Evolutionary conservation across 2,797 vertebrate genomes (phyloP), one percentile per base, ranked within the genome.

Genomic region (Myiotriccus ornatus): DNA sequence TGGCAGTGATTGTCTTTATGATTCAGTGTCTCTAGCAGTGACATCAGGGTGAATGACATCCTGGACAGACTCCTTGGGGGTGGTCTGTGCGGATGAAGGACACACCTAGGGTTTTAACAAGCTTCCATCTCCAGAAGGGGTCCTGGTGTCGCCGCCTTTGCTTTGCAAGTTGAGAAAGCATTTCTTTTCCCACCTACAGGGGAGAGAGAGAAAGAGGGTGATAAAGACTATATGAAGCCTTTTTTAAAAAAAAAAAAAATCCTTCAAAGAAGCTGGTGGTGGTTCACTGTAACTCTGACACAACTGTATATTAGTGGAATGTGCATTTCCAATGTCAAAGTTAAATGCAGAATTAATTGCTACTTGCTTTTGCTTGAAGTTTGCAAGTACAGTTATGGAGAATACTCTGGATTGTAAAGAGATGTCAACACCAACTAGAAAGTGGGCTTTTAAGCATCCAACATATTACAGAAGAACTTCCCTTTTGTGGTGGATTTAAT

Each of bases 61-160:
- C 96, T 94, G 76, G 74, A 97, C 94, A 81, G 97, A 96, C 94
- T 98, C 98, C 98, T 90, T 74, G 87, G 95, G 98, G 98, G 97
- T 98, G 97, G 92, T 84, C 97, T 97, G 97, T 96, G 96, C 78
- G 97, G 97, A 97, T 98, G 97, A 95, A 97, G 98, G 98, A 98
- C 98, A 96, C 95, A 88, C 95, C 96, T 96, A 96, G 96, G 96
- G 97, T 98, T 99, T 99, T 98, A 99, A 97, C 99, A 99, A 98
- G 99, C 99, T 98, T 99, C 99, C 99, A 99, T 99, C 98, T 99
- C 99, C 95, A 99, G 98, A 97, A 99, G 98, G 97, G 99, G 98
- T 98, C 99, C 99, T 93, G 98, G 98, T 98, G 99, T 98, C 95
- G 99, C 98, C 96, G 99, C 98, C 98, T 99, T 99, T 95, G 98